These are phyloP conservation scores for Eurois occulta DNA, from an alignment of 2,888 invertebrate species.

Conservation along the genomic window DNA sequence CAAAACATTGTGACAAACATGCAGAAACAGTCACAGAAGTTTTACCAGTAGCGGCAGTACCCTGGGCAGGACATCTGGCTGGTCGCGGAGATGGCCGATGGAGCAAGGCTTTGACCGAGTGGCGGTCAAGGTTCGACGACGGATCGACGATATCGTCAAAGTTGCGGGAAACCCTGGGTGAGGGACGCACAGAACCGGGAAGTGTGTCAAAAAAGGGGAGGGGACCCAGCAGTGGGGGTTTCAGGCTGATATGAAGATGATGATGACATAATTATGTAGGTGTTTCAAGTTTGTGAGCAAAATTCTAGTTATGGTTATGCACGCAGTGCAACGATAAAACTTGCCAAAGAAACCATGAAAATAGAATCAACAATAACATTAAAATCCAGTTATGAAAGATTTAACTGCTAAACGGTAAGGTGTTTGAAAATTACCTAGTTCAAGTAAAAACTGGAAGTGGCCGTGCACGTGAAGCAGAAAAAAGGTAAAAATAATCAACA, in stretches of 20 bases:
- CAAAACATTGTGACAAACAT: neutral
- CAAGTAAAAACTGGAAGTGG: neutral
- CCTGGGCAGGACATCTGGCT: too few species aligned
- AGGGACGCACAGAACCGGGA: too few species aligned
- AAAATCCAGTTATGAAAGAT: constrained; percentile 9
- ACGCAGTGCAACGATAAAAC: constrained; percentile 14
- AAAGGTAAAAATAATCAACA: constrained; percentile 16
- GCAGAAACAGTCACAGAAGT: neutral
- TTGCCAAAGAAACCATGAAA: constrained; percentile 10
- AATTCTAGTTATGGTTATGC: neutral
- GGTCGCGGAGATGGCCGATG: too few species aligned
- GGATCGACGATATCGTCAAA: too few species aligned
- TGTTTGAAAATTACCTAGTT: constrained; percentile 15
- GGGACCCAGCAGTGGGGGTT: too few species aligned
- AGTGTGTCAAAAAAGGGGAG: too few species aligned
- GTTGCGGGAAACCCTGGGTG: too few species aligned
- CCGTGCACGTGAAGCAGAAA: neutral
- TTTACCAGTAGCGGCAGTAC: neutral
- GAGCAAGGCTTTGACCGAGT: too few species aligned
- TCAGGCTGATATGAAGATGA: too few species aligned
- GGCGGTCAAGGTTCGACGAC: too few species aligned
- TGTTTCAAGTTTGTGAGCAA: neutral
- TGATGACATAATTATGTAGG: too few species aligned
- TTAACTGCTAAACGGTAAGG: neutral
- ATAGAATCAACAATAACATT: constrained; percentile 50